Base-by-base conservation (phyloP, 1,140 invertebrate genomes). In the Calephelis virginiensis region DNA sequence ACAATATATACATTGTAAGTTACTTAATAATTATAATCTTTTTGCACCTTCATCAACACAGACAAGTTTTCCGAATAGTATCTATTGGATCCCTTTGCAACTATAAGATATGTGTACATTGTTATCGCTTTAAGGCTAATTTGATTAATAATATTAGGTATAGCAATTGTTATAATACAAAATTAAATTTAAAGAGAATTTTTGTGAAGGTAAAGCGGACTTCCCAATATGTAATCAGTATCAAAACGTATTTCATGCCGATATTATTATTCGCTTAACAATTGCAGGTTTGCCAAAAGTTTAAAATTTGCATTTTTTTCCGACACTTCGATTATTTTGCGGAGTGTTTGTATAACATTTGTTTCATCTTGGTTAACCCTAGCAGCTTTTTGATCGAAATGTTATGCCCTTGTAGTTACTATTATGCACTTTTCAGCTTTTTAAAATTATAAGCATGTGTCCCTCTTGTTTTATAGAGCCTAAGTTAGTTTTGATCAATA, bases 271-370 rank as follows among this genome's bases (percentile, higher is more conserved):
- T 76, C 80, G 78, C 87, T 90, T 90, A 90, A 90, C 88, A 90
- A 90, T 90, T 90, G 88, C 86, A 90, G 86, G 88, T 90, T 90
- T 90, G 86, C 88, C 88, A 90, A 89, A 78, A 84, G 88, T 90
- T 90, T 89, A 88, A 90, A 90, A 90, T 90, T 90, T 85, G 88
- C 88, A 90, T 90, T 90, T 88, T 90, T 90, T 90, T 88, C 85
- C 81, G 77, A 80, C 76, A 83, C 78, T 83, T 85, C 71, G 71
- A 64, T 77, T 83, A 65, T 73, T 86, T 85, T 88, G 79, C 82
- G 78, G 74, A 77, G 76, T 78, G 72, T 72, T 74, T 37, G 59
- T 69, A 63, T 62, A 66, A 8, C 64, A 60, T 64, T 65, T 14
- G 37, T 72, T 64, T 78, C 70, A 70, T 80, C 85, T 87, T 78